A percentile compares a stretch with the other conserved stretches of the same genome.
These are phyloP conservation scores for Zaprionus lineosus DNA, from an alignment of 2,888 invertebrate genomes.

Conservation along the genomic window DNA sequence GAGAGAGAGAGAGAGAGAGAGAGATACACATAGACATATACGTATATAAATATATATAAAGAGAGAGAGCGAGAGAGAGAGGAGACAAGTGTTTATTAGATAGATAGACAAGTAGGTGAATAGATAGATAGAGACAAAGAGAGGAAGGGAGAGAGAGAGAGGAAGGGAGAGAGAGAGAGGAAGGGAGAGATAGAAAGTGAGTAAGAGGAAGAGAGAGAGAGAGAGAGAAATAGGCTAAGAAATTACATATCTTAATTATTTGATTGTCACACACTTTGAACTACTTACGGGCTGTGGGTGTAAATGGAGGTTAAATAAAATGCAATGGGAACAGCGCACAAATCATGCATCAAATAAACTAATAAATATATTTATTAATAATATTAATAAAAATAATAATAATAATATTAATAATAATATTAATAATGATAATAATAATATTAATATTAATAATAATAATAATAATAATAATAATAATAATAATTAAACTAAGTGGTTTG, in stretches of 20 bases:
- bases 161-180: conserved; percentile 24
- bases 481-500: conserved; percentile 16
- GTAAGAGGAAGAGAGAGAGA: conserved; percentile 1
- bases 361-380: conserved; percentile 15
- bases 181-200: conserved; percentile 22
- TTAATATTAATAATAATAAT: too few species aligned
- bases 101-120: conserved; percentile 12
- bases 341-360: conserved; percentile 36
- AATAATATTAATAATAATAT: too few species aligned
- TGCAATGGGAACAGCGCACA: conserved; percentile 19
- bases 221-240: conserved; percentile 29
- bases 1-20: conserved; percentile 3
- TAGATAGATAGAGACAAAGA: conserved; percentile 25
- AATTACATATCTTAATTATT: conserved; percentile 12
- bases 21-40: conserved; percentile 24
- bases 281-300: conserved; percentile 13
- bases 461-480: too few species aligned
- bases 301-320: background rate
- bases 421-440: too few species aligned
- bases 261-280: conserved; percentile 26
- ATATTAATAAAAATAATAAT: conserved; percentile 1
- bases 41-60: conserved; percentile 17
- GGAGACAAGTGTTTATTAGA: too few species aligned
- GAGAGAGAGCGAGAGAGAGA: conserved; percentile 9
- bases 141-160: conserved; percentile 4